These are phyloP conservation scores for Calyptomena viridis DNA, from an alignment of 2,113 vertebrate species.

Conservation along the genomic window DNA sequence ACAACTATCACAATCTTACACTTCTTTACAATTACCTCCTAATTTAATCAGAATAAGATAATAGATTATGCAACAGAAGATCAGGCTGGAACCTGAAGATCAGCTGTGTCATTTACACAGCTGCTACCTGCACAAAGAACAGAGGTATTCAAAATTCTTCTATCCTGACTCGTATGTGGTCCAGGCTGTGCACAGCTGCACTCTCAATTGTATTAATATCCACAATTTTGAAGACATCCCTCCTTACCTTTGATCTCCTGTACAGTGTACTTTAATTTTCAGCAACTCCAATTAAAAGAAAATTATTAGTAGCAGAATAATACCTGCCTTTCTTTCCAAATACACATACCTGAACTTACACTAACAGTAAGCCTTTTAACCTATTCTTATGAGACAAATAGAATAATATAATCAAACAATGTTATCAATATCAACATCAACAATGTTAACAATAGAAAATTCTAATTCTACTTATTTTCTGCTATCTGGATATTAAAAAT, in stretches of 20 bases:
- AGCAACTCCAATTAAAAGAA: background rate
- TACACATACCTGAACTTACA: background rate
- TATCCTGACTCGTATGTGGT: background rate
- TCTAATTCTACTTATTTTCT: background rate
- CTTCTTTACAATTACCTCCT: background rate
- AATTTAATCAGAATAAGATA: background rate
- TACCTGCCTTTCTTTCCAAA: background rate
- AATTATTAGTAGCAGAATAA: background rate
- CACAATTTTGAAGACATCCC: background rate
- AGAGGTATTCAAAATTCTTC: background rate
- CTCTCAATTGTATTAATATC: background rate
- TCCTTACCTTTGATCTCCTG: background rate
- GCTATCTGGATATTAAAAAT: background rate
- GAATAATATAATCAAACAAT: background rate
- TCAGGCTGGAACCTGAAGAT: background rate
- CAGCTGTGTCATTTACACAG: background rate
- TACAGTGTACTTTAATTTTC: background rate
- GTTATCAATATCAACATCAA: background rate
- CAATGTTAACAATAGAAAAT: background rate
- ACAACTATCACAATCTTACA: background rate
- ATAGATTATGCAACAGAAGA: constrained; percentile 17
- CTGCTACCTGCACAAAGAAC: background rate
- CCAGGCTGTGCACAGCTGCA: background rate
- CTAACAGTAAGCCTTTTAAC: background rate
- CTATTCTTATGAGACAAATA: background rate